phyloP scores from a whole-genome alignment of 2,113 vertebrate genomes.

The Platichthys stellatus region DNA sequence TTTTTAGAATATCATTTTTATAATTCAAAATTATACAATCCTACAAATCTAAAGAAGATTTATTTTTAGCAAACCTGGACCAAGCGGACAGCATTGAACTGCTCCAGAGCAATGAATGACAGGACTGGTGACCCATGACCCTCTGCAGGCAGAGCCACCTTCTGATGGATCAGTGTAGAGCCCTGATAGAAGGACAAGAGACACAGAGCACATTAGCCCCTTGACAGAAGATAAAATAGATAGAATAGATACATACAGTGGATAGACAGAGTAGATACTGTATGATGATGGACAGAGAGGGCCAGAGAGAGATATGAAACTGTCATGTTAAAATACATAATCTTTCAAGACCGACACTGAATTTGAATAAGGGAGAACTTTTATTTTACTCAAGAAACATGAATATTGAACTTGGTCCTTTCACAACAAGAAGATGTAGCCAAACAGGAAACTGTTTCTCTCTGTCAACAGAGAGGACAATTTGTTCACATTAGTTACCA shows the following conservation, averaged over 20 bases:
- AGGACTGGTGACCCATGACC: conserved; percentile 88
- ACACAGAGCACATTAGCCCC: conserved; percentile 1
- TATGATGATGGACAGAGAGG: background rate
- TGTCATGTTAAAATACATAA: background rate
- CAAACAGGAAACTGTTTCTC: background rate
- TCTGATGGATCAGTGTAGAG: conserved; percentile 94
- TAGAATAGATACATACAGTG: background rate
- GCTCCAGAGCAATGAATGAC: conserved; percentile 91
- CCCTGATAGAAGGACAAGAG: conserved; percentile 78
- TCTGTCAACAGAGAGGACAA: conserved; percentile 12
- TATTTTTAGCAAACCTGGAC: conserved; percentile 79
- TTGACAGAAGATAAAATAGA: background rate
- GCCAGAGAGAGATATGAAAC: background rate
- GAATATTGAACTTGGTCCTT: too few species aligned
- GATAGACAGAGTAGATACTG: background rate
- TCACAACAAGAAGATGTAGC: too few species aligned
- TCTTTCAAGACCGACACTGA: background rate
- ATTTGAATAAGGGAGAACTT: background rate
- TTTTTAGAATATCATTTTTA: too few species aligned
- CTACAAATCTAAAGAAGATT: background rate
- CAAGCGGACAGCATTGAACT: conserved; percentile 90
- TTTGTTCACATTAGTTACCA: conserved; percentile 23
- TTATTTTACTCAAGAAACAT: too few species aligned
- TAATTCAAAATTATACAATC: too few species aligned
- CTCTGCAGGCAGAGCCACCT: conserved; percentile 88